Conservation (phyloP, 2,113 vertebrate genomes). For the Leptobrachium leishanense region DNA sequence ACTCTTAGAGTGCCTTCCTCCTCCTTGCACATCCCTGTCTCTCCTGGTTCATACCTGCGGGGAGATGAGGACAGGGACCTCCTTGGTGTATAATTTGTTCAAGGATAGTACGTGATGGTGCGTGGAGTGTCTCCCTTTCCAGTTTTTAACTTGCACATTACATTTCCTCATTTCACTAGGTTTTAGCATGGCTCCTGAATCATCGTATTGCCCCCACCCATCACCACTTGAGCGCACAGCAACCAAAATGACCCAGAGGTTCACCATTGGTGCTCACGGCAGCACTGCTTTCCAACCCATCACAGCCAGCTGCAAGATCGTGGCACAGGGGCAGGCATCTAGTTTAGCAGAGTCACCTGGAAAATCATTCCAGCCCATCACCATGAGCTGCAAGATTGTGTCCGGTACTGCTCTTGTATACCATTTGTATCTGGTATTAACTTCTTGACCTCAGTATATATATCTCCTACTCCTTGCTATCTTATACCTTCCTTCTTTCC, state of each 20-base stretch:
- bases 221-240: slow-evolving; percentile 85
- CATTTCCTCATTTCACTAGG: slow-evolving; percentile 9
- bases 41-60: too few relatives aligned
- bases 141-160: background rate
- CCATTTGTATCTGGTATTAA: background rate
- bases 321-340: slow-evolving; percentile 84
- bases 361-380: slow-evolving; percentile 97
- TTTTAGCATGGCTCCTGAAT: slow-evolving; percentile 6
- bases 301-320: slow-evolving; percentile 95
- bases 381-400: slow-evolving; percentile 99
- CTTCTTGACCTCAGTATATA: too few relatives aligned
- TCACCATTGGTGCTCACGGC: slow-evolving; percentile 87
- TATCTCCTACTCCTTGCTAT: too few relatives aligned
- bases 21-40: too few relatives aligned
- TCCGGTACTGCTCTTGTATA: slow-evolving; percentile 77
- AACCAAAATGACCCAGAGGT: slow-evolving; percentile 83
- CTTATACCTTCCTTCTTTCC: too few relatives aligned
- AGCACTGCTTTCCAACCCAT: slow-evolving; percentile 99
- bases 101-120: too few relatives aligned
- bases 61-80: too few relatives aligned
- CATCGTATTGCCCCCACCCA: slow-evolving; percentile 70
- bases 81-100: too few relatives aligned
- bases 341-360: slow-evolving; percentile 90
- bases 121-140: too few relatives aligned
- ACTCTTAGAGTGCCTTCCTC: too few relatives aligned